Base-by-base conservation (phyloP, 2,888 invertebrate genomes). In the Opisthograptis luteolata region DNA sequence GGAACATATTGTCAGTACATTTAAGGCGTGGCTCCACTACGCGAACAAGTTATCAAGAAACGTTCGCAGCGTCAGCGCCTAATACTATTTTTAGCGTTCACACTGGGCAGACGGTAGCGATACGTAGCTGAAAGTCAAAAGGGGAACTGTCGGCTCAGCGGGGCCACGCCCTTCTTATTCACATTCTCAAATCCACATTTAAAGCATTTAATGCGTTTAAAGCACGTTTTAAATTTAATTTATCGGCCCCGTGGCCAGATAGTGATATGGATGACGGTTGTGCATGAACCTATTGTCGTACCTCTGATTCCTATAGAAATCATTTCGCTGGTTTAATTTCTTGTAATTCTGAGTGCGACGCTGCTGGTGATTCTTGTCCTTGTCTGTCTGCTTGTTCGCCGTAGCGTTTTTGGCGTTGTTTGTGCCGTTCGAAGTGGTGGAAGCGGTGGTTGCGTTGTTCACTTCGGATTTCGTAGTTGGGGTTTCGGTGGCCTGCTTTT, bases 201-300 rank as follows among this genome's bases (percentile, higher is more conserved):
- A 49, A 49, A 42, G 42, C 48, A 49, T 49, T 42, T 37, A 7
- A 48, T 36, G 42, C 42, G 13, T 37, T 37, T 42, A 41, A 35
- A 39, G 34, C 46, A 41, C 30, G 40, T 37, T 32, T 34, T 30
- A 22, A 31, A 30, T 27, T 71, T 85, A 91, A 61, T 90, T 91
- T 14, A 91, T 91, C 24, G 91, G 87, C n/a, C 90, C 89, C 0
- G 90, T 87, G 6, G 90, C 88, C 36, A 91, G 61, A 48, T 90
- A 91, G 53, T 84, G 82, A 46, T 88, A 90, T 1, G 89, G 89
- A 34, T 84, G 84, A 43, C 90, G 59, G 48, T 76, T 83, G 1
- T 81, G 84, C 71, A 84, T 84, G 35, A 90, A 88, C 31, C 89
- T 58, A 6, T 66, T 75, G 42, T 89, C 89, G 46, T 88, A 89